Evolutionary conservation across 2,888 invertebrate genomes (phyloP), one percentile per base, ranked within the genome.

Genomic region (Eustalomyia histrio): DNA sequence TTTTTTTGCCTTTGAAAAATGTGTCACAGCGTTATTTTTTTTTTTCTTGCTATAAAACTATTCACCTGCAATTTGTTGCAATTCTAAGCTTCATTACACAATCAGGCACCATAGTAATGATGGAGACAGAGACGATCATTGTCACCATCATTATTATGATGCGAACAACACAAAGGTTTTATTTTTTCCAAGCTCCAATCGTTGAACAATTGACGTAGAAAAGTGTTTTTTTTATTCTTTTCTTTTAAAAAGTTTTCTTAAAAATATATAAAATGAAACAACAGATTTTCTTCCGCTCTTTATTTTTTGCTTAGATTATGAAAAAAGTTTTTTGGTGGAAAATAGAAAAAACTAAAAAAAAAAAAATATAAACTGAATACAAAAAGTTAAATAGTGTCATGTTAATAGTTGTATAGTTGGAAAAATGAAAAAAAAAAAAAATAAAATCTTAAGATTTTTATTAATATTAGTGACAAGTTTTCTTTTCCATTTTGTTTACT

Each of bases 21-120:
- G 63, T 76, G 80, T 76, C 80, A 76, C 76, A 76, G 60, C 74
- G 80, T 69, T 43, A 14, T 57, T 57, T 69, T 65, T 12, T 50
- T 61, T n/a, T 4, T 24, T 21, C n/a, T 35, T 52, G 61, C 24
- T 78, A 72, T 78, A 73, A 79, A 84, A 80, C 81, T 83, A 83
- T 82, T 79, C 82, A 83, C 83, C 76, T 79, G 83, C 80, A 84
- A 84, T 84, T 84, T 84, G 83, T 82, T 80, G 83, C 83, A 82
- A 83, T 84, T 74, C 80, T 74, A 74, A 83, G 82, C 83, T 82
- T 83, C 83, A 83, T 83, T 84, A 84, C 76, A 76, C 83, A 79
- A 68, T 72, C 61, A 74, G 65, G 65, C 24, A 74, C 29, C 53
- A 47, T 67, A 39, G 43, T 39, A 18, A 47, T 47, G n/a, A 47